phyloP scores from a whole-genome alignment of 2,797 vertebrate genomes.

The Periophthalmus magnuspinnatus region DNA sequence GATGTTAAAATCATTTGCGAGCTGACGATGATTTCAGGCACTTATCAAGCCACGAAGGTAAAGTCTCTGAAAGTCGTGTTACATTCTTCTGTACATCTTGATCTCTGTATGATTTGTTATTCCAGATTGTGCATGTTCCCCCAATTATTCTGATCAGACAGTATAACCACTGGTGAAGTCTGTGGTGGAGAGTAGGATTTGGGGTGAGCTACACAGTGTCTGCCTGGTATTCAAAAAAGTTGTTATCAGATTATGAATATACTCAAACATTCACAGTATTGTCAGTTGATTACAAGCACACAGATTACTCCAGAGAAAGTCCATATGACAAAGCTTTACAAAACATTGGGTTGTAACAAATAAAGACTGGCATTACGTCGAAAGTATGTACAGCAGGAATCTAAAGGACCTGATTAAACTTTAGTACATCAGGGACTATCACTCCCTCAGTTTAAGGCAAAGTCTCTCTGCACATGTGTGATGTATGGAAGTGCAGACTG shows the following conservation, averaged over 20 bases:
- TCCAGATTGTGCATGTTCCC: slow-evolving; percentile 1
- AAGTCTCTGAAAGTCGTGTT: slow-evolving; percentile 29
- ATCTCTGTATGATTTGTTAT: not conserved
- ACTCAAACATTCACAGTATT: slow-evolving; percentile 24
- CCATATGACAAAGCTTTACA: slow-evolving; percentile 40
- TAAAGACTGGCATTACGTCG: slow-evolving; percentile 22
- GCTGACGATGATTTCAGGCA: slow-evolving; percentile 69
- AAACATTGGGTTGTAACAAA: slow-evolving; percentile 39
- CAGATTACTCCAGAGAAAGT: slow-evolving; percentile 6
- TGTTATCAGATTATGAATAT: not conserved
- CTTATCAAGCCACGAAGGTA: slow-evolving; percentile 49
- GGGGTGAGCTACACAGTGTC: not conserved
- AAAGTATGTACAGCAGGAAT: slow-evolving; percentile 37
- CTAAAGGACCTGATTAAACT: slow-evolving; percentile 52
- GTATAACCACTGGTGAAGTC: not conserved
- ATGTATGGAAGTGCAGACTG: slow-evolving; percentile 24
- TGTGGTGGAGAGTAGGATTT: not conserved
- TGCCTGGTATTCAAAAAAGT: not conserved
- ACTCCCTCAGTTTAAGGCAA: slow-evolving; percentile 67
- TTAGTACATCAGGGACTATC: slow-evolving; percentile 45
- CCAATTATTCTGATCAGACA: not conserved
- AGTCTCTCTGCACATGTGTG: slow-evolving; percentile 51
- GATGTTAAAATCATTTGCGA: not conserved
- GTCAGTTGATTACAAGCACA: slow-evolving; percentile 15
- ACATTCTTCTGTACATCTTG: slow-evolving; percentile 8